A percentile compares a stretch with the other conserved stretches of the same genome.
These are phyloP conservation scores for Chlorodrepanis virens DNA, from an alignment of 2,113 vertebrate species.

Conservation along the genomic window DNA sequence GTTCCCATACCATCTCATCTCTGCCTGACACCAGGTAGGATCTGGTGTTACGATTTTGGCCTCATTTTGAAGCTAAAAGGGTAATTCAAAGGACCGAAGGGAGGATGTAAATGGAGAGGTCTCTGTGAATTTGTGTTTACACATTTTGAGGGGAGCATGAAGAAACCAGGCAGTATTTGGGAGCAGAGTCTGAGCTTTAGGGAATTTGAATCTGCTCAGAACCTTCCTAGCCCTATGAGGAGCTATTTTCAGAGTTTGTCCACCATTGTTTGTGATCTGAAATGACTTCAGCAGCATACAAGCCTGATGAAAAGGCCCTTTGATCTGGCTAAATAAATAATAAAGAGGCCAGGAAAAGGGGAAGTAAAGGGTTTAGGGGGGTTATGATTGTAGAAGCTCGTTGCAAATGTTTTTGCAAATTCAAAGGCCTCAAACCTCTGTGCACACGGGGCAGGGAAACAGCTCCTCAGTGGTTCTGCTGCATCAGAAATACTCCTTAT, in stretches of 20 bases:
- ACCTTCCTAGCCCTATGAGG: conserved; percentile 53
- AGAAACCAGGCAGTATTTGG: not conserved
- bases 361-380: conserved; percentile 39
- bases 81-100: not conserved
- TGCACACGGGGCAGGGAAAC: not conserved
- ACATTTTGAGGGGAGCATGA: not conserved
- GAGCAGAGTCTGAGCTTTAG: not conserved
- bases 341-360: conserved; percentile 66
- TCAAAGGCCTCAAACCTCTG: not conserved
- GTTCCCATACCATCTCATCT: not conserved
- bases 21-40: not conserved
- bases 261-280: conserved; percentile 75
- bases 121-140: not conserved
- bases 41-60: not conserved
- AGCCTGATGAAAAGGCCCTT: conserved; percentile 74
- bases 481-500: conserved; percentile 23
- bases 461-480: not conserved
- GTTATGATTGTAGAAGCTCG: conserved; percentile 1
- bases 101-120: not conserved
- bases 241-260: conserved; percentile 76
- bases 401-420: conserved; percentile 28
- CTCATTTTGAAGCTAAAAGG: not conserved
- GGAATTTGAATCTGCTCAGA: conserved; percentile 35
- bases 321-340: conserved; percentile 80
- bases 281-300: conserved; percentile 75